Evolutionary conservation across 30 jellyfish, hydroid and myxozoan species (phyloP), one percentile per base, ranked within the genome.

Genomic region (Hydra vulgaris): DNA sequence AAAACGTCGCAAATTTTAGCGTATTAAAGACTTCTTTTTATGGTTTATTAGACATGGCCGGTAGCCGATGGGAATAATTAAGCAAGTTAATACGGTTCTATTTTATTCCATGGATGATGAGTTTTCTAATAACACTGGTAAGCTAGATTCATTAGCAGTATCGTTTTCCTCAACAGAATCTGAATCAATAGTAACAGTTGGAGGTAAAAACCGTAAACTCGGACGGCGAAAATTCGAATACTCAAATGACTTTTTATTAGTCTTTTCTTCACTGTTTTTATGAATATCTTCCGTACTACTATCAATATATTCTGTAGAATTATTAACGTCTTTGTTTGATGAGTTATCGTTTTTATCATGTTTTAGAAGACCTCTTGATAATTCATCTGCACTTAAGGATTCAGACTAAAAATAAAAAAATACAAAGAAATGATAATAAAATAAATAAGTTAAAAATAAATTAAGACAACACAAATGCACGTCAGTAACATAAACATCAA

Each of bases 131-230:
- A 40, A 40, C 12, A 40, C 61, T 40, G 61, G 61, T 40, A 40
- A 40, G 12, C 61, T 5, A 40, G 61, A 12, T 3, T 5, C 61
- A 40, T 40, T 40, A 40, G 12, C 61, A 40, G 61, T 3, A 40
- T 40, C 61, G 61, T 40, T 40, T 40, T 40, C 61, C 12, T 40
- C 61, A 40, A 40, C 12, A 12, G 61, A 40, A 40, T 40, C 61
- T 3, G 61, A 40, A 12, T 78, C 85, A 27, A 78, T 78, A 3
- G 85, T 61, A 21, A 7, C 23, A 0, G 85, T 22, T 54, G 79
- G 85, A 12, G 85, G 85, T 61, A 78, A 78, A 61, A 26, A 80
- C 26, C 69, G 66, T 53, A 78, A 66, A 78, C 79, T 53, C 23
- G 85, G 85, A 8, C 85, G 79, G 54, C 85, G 85, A 23, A 21